These are phyloP conservation scores for Corydoras sp. DNA, from an alignment of 2,113 vertebrate genomes.

Conservation along the genomic window DNA sequence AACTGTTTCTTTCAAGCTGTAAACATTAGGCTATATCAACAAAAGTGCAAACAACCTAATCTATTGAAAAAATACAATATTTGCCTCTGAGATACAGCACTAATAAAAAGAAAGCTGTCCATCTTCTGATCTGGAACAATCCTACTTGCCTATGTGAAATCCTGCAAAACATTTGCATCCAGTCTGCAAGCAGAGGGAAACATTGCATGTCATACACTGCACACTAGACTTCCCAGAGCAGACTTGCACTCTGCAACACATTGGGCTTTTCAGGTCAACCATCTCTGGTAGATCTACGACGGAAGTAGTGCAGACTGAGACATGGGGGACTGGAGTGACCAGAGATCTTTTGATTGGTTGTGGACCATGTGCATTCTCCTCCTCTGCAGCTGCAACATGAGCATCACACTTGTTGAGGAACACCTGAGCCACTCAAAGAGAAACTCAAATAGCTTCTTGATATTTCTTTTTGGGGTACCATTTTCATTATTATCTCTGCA, in stretches of 20 bases:
- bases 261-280: conserved; percentile 2
- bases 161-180: conserved; percentile 20
- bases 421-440: no score
- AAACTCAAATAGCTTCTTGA: no score
- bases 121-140: neutral
- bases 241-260: neutral
- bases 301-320: neutral
- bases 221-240: conserved; percentile 25
- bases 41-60: no score
- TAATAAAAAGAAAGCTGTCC: no score
- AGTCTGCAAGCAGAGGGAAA: conserved; percentile 19
- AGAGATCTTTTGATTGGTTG: neutral
- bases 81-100: no score
- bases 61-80: no score
- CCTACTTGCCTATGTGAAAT: neutral
- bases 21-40: no score
- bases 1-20: no score
- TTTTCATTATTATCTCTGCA: no score
- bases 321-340: neutral
- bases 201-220: conserved; percentile 2
- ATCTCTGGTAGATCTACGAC: neutral
- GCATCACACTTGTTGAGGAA: no score
- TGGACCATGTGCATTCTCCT: neutral
- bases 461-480: no score
- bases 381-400: no score